phyloP scores from a whole-genome alignment of 2,888 invertebrate genomes.

The Trichopria drosophilae region DNA sequence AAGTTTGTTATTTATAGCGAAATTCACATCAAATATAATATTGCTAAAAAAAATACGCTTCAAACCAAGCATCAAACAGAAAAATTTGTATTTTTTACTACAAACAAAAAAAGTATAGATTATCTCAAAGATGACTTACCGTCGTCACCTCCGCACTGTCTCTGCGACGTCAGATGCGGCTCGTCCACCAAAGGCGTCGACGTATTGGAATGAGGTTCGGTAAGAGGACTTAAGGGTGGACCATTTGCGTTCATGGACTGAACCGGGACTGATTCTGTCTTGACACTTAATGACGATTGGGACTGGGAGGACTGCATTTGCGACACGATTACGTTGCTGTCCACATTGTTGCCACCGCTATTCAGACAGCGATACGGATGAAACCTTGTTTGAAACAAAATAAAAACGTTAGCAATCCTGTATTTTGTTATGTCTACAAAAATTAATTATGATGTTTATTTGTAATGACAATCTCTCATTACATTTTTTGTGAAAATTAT shows the following conservation, averaged over 20 bases:
- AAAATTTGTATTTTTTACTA: no score
- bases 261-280: slow-evolving; percentile 50
- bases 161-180: slow-evolving; percentile 50
- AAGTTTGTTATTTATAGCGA: no score
- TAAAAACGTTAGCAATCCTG: no score
- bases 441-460: no score
- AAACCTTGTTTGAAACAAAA: slow-evolving; percentile 43
- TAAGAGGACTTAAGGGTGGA: slow-evolving; percentile 63
- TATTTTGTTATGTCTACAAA: no score
- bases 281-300: slow-evolving; percentile 48
- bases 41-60: no score
- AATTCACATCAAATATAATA: no score
- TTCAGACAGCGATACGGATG: slow-evolving; percentile 52
- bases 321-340: slow-evolving; percentile 39
- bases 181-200: slow-evolving; percentile 69
- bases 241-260: slow-evolving; percentile 54
- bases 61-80: no score
- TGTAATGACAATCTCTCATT: no score
- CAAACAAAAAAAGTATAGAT: no score
- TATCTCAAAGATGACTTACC: no score
- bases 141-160: slow-evolving; percentile 55
- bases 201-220: slow-evolving; percentile 70
- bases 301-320: slow-evolving; percentile 42
- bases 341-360: slow-evolving; percentile 37
- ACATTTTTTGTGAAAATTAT: no score